Base-by-base conservation (phyloP, 2,888 invertebrate genomes). In the Stomorhina lunata region DNA sequence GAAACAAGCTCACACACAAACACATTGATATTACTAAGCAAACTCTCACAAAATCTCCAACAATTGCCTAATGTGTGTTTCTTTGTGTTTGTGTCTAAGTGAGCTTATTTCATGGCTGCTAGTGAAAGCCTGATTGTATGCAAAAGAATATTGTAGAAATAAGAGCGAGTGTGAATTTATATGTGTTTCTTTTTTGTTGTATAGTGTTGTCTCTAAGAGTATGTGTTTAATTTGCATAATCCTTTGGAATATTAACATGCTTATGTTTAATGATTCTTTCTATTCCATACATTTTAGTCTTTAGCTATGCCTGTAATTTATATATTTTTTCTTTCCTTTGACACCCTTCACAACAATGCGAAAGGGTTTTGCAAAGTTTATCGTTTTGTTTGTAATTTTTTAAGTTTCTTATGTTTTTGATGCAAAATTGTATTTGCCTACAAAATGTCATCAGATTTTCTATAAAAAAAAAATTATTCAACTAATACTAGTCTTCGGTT, bases 201-300 rank as follows among this genome's bases (percentile, higher is more conserved):
- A 32, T 6, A 9, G 9, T 32, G 4, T 10, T 48, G 32, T 22
- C 15, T 6, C 17, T 9, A 20, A 1, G 48, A 55, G 68, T 77
- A 27, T 83, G 75, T 69, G 57, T 78, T 77, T 81, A 83, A 84
- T 85, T 85, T 84, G 75, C 84, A 85, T 85, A 85, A 85, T 85
- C 81, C 85, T 83, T 84, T 80, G 61, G 80, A 72, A 84, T 83
- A 85, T 85, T 84, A 85, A 85, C 85, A 84, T 55, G 80, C 73
- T 76, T 80, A 68, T 73, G 81, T 81, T 71, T 82, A 82, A 82
- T 82, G 82, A 82, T 75, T 79, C 82, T 66, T 40, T 73, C 40
- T 57, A 78, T 55, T 32, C 69, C 45, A 53, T 66, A 59, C 43
- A 57, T 55, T 43, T 25, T 43, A 53, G 25, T 68, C 29, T 34